phyloP scores from a whole-genome alignment of 2,888 invertebrate species.

The Tetheella fluctuosa region DNA sequence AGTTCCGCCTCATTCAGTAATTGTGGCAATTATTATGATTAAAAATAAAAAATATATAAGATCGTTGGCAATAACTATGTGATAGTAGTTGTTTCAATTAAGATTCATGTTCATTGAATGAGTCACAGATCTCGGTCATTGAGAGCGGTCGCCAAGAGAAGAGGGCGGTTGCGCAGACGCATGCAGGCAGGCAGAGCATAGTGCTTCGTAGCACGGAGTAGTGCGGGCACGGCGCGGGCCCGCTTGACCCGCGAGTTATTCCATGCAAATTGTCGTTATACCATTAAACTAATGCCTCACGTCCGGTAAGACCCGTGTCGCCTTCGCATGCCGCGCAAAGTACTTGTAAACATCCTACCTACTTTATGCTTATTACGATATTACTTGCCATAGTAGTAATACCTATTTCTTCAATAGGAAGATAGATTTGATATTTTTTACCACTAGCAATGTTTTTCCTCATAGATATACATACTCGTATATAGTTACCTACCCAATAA shows the following conservation, averaged over 20 bases:
- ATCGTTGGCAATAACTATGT: slow-evolving; percentile 48
- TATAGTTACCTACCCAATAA: no score
- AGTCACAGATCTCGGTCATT: slow-evolving; percentile 69
- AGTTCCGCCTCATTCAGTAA: slow-evolving; percentile 7
- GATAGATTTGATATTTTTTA: background rate
- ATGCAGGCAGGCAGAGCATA: background rate
- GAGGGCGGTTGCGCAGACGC: slow-evolving; percentile 40
- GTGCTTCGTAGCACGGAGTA: slow-evolving; percentile 19
- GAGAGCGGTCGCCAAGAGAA: slow-evolving; percentile 42
- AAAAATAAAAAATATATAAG: slow-evolving; percentile 21
- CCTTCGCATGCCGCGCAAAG: slow-evolving; percentile 52
- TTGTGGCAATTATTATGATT: slow-evolving; percentile 9
- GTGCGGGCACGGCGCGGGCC: background rate
- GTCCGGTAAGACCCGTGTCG: slow-evolving; percentile 65
- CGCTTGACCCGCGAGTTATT: slow-evolving; percentile 26
- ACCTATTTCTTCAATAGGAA: background rate
- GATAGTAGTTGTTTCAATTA: slow-evolving; percentile 69
- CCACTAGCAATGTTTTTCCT: background rate
- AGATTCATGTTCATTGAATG: slow-evolving; percentile 78
- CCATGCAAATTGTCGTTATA: slow-evolving; percentile 70
- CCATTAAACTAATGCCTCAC: slow-evolving; percentile 71
- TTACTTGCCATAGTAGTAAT: background rate
- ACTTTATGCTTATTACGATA: background rate
- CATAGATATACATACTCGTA: background rate
- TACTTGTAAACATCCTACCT: slow-evolving; percentile 37